Conservation (phyloP, 2,113 vertebrate genomes). For the Callopanchax toddi region DNA sequence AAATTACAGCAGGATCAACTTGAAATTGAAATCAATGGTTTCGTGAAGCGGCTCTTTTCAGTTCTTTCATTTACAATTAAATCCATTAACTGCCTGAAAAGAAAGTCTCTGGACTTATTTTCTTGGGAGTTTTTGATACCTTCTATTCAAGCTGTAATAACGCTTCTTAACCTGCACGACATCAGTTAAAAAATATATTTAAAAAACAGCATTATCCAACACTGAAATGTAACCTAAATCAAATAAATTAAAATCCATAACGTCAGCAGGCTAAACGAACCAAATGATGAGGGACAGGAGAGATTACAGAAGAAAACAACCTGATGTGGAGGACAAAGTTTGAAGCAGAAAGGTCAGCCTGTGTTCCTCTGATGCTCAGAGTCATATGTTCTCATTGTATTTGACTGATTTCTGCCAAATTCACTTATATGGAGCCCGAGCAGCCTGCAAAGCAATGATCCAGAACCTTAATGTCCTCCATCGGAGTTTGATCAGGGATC, state of each 20-base stretch:
- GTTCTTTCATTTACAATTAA: background rate
- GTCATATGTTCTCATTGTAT: background rate
- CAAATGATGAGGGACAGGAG: background rate
- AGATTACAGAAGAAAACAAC: background rate
- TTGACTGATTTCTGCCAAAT: constrained; percentile 1
- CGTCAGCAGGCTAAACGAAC: background rate
- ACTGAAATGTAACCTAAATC: constrained; percentile 2
- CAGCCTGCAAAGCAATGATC: background rate
- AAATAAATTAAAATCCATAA: background rate
- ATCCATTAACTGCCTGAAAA: background rate
- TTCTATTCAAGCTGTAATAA: background rate
- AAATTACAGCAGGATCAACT: constrained; percentile 8
- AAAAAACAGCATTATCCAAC: background rate
- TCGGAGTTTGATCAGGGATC: background rate
- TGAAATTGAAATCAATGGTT: background rate
- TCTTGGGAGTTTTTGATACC: background rate
- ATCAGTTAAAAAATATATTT: background rate
- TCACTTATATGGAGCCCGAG: background rate
- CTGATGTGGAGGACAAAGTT: background rate
- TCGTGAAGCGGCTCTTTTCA: background rate
- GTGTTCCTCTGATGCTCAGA: background rate
- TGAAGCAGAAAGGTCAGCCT: constrained; percentile 1
- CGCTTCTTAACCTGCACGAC: background rate
- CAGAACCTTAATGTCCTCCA: background rate
- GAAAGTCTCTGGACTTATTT: background rate